A percentile compares a stretch with the other conserved stretches of the same genome.
phyloP scores from a whole-genome alignment of 2,888 invertebrate genomes.

The Drosophila greeni region DNA sequence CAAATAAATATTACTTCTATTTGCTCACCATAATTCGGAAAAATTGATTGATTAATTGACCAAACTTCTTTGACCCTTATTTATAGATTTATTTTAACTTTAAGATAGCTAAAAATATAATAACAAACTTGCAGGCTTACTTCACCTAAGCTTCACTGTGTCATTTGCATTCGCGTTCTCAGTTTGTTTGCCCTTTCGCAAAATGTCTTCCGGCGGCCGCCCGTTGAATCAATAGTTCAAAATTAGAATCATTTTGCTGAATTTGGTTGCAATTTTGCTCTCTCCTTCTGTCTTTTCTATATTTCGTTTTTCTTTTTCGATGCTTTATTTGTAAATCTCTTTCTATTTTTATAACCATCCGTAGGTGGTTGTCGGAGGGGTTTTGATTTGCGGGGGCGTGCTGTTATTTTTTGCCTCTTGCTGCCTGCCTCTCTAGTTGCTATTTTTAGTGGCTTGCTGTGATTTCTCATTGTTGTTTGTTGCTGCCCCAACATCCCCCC shows the following conservation, averaged over 20 bases:
- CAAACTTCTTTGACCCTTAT: no score
- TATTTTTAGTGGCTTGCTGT: conserved; percentile 48
- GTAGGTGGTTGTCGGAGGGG: conserved; percentile 22
- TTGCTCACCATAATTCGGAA: no score
- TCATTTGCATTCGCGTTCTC: conserved; percentile 49
- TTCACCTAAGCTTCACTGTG: background rate
- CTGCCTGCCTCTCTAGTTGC: conserved; percentile 16
- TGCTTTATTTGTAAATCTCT: conserved; percentile 8
- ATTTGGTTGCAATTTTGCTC: conserved; percentile 8
- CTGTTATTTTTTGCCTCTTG: conserved; percentile 30
- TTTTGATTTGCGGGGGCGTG: conserved; percentile 23
- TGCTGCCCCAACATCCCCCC: conserved; percentile 40
- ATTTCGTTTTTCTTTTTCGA: background rate
- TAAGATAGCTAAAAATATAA: no score
- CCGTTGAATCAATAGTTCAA: conserved; percentile 63
- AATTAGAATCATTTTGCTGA: conserved; percentile 59
- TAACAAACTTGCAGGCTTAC: no score
- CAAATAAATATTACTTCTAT: no score
- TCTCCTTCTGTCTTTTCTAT: conserved; percentile 6
- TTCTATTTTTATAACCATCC: conserved; percentile 18
- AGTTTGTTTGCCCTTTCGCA: conserved; percentile 63
- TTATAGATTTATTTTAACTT: no score
- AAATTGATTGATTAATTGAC: no score
- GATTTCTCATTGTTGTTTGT: conserved; percentile 68
- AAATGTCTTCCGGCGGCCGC: conserved; percentile 61